Evolutionary conservation across 2,113 vertebrate genomes (phyloP), one percentile per base, ranked within the genome.

Genomic region (Caranx ignobilis): DNA sequence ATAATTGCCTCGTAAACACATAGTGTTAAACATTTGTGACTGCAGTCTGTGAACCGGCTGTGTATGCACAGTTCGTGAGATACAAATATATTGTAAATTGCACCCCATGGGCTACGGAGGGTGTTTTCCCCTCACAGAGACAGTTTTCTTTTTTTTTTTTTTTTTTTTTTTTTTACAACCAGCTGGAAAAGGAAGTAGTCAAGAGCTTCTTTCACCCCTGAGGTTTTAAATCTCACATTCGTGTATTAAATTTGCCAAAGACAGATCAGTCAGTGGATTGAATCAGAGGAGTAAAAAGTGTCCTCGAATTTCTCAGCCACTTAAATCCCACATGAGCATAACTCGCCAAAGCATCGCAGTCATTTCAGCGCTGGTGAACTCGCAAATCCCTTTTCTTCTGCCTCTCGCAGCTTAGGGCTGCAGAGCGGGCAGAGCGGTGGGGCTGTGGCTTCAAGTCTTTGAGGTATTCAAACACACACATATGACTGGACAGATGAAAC

Each of bases 261-360:
- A 87, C 82, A 87, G 86, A 92, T 91, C 90, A 86, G 91, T 77
- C 83, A 68, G 78, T 79, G 89, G 85, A 91, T 91, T 90, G 86
- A 91, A 90, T 88, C 87, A 82, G 63, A 79, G 72, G 83, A 82
- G 62, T 41, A 79, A 84, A 86, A 90, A 86, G 82, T 73, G 84
- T 87, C 87, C 82, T 86, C 57, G 26, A 88, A 84, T 90, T 90
- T 91, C 78, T 77, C 91, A 85, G 80, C 81, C 88, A 88, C 84
- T 92, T 91, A 92, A 93, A 92, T 91, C 90, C 90, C 78, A 90
- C 89, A 85, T 37, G 75, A 89, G 89, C 80, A 81, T 69, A 87
- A 92, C 59, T 77, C 71, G 68, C 81, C 83, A 87, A 89, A 81
- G 88, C 90, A 76, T 74, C 78, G 48, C 88, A 85, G 85, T 85